Evolutionary conservation across 2,888 invertebrate species (phyloP), one percentile per base, ranked within the genome.

Genomic region (Iselma pallidipennis): DNA sequence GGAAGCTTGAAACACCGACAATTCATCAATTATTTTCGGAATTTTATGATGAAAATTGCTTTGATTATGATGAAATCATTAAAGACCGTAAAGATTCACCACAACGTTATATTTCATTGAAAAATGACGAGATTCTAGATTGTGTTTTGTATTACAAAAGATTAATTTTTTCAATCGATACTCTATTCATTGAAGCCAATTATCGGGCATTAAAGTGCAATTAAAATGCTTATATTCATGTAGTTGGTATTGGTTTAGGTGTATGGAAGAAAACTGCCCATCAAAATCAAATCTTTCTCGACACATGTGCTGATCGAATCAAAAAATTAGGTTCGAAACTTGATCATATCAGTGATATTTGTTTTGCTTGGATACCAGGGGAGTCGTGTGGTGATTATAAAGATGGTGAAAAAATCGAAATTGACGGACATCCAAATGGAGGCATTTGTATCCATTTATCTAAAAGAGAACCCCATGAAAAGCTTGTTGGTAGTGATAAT

Each of bases 241-340:
- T 90, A 6, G 86, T 90, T 29, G 90, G 90, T 7, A 85, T 87
- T 48, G 89, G 89, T 51, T 76, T 88, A n/a, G 91, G 90, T 0
- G 88, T 89, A 0, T 90, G 91, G 90, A 85, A 78, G 73, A 82
- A 86, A 42, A 85, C 88, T 0, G 72, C 78, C 0, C 88, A 89
- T 65, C 91, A 91, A 72, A 83, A 84, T 16, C 82, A 86, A 68
- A 85, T 89, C 33, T 91, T 88, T 70, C 76, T 90, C 5, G 82
- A 89, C 42, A 85, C 88, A 0, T 89, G 89, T 68, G 81, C 87
- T 12, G 85, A 88, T 55, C 82, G 90, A 16, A 78, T 89, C 42
- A 82, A 83, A 3, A 83, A 83, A 61, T 57, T 76, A 12, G 71
- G 71, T 0, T 48, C 63, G 9, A 78, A 82, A 9, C 73, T 90